A percentile compares a stretch with the other conserved stretches of the same genome.
Evolutionary conservation across 2,797 vertebrate species (phyloP).

Genomic region (Lerista edwardsae): DNA sequence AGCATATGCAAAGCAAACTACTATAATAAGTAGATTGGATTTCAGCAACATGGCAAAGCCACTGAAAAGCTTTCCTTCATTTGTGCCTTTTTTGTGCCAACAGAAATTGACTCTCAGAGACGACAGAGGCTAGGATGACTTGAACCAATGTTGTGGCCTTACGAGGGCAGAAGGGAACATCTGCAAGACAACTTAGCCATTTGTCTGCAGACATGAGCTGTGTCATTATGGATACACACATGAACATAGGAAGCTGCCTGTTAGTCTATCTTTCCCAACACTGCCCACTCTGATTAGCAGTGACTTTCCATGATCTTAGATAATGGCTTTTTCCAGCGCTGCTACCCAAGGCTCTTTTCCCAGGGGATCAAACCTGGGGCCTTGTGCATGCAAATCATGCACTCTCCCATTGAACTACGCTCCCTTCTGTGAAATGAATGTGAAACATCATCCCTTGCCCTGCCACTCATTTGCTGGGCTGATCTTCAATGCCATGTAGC

Average conservation of each 20-base stretch:
- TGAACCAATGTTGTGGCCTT: neutral
- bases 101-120: conserved; percentile 15
- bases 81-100: accelerated
- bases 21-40: conserved; percentile 43
- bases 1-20: conserved; percentile 56
- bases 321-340: too few relatives aligned
- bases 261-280: too few relatives aligned
- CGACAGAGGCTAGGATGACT: neutral
- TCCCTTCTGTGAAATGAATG: neutral
- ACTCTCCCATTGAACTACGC: neutral
- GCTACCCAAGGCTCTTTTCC: neutral
- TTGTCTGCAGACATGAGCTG: neutral
- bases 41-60: conserved; percentile 38
- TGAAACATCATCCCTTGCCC: neutral
- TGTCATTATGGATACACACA: neutral
- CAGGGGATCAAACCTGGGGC: neutral
- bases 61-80: conserved; percentile 33
- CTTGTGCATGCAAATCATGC: neutral
- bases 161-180: neutral
- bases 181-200: neutral
- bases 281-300: too few relatives aligned
- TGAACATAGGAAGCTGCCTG: neutral
- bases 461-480: neutral
- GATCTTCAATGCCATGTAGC: neutral
- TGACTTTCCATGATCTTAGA: too few relatives aligned